Evolutionary conservation across 1,140 invertebrate genomes (phyloP).

Genomic region (Battus philenor): DNA sequence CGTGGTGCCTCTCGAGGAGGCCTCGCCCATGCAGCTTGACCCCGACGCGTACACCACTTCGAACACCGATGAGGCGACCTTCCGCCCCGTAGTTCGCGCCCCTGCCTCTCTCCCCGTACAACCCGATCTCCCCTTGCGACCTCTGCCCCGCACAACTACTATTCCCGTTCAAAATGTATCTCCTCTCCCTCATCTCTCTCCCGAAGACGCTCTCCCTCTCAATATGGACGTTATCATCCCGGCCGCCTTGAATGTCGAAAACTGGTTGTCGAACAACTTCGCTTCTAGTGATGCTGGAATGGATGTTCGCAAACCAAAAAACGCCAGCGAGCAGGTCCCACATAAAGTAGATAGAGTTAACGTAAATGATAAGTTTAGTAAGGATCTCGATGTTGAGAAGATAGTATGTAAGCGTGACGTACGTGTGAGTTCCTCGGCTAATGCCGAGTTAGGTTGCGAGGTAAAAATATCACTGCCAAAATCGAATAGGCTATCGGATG

Average conservation of each 20-base stretch:
- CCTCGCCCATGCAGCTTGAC: conserved; percentile 71
- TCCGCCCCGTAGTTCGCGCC: conserved; percentile 77
- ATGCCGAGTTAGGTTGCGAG: conserved; percentile 29
- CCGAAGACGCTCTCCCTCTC: conserved; percentile 35
- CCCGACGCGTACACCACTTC: conserved; percentile 76
- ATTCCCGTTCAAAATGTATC: conserved; percentile 53
- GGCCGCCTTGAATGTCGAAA: conserved; percentile 30
- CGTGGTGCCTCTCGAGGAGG: conserved; percentile 37
- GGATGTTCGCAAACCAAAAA: neutral
- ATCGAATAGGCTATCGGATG: conserved; percentile 42
- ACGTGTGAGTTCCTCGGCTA: conserved; percentile 31
- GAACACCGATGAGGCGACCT: conserved; percentile 80
- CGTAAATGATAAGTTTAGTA: conserved; percentile 24
- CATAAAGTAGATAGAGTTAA: conserved; percentile 21
- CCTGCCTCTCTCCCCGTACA: conserved; percentile 37
- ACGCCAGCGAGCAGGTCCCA: neutral
- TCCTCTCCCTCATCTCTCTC: conserved; percentile 18
- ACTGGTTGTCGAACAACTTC: conserved; percentile 14
- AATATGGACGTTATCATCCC: conserved; percentile 55
- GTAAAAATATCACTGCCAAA: conserved; percentile 59
- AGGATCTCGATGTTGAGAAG: conserved; percentile 23
- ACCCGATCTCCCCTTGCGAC: conserved; percentile 30
- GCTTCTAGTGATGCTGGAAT: neutral
- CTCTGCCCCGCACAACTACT: conserved; percentile 53
- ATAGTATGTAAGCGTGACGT: conserved; percentile 23